Evolutionary conservation across 64 coral and sea anemone species (phyloP).

Genomic region (Exaiptasia diaphana): DNA sequence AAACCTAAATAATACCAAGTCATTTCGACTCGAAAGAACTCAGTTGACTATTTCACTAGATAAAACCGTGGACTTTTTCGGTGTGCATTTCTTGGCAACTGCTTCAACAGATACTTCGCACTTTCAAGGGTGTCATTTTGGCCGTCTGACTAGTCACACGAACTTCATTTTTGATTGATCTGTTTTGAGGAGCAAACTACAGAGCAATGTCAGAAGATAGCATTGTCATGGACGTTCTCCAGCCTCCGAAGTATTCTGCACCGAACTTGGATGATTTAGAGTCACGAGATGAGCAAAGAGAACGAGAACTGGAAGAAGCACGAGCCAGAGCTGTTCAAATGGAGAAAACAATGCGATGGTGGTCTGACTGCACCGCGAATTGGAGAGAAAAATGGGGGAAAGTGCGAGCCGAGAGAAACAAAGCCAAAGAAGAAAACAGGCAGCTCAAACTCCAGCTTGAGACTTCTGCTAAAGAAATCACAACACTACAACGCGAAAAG

Average conservation of each 20-base stretch:
- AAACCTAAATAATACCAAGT: no score
- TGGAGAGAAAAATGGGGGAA: conserved; percentile 99
- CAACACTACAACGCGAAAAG: conserved; percentile 69
- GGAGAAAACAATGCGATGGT: conserved; percentile 99
- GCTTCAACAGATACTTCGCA: no score
- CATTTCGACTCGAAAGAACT: no score
- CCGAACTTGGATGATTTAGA: conserved; percentile 68
- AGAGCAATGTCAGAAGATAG: neutral
- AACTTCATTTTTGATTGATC: no score
- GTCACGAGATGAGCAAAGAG: conserved; percentile 73
- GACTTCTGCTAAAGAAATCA: conserved; percentile 65
- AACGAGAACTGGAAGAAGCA: conserved; percentile 88
- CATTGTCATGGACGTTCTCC: neutral
- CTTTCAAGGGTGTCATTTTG: no score
- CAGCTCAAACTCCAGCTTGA: conserved; percentile 89
- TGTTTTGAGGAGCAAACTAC: no score
- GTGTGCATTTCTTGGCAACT: no score
- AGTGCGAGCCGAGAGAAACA: conserved; percentile 88
- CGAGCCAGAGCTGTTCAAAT: conserved; percentile 82
- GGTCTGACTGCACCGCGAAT: conserved; percentile 92
- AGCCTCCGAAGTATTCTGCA: conserved; percentile 55
- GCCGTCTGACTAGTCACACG: no score
- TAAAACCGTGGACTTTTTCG: no score
- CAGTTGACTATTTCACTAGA: no score
- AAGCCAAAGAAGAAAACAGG: conserved; percentile 87